Evolutionary conservation across 2,797 vertebrate species (phyloP).

Genomic region (Diceros bicornis): DNA sequence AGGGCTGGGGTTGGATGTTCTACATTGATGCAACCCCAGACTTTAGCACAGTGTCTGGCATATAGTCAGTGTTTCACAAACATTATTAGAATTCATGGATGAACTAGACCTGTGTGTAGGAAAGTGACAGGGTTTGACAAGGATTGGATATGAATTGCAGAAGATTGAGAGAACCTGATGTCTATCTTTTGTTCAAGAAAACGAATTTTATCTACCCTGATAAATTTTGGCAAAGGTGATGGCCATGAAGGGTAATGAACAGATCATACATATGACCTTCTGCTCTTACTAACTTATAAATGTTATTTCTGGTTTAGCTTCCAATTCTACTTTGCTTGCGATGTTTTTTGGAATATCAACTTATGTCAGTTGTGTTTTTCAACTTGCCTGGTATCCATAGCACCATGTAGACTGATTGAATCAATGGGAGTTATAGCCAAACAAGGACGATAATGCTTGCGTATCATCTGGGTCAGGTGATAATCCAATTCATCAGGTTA

Average conservation of each 20-base stretch:
- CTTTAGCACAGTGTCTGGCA: not conserved
- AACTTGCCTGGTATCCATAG: not conserved
- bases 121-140: not conserved
- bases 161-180: not conserved
- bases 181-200: slow-evolving; percentile 30
- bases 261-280: not conserved
- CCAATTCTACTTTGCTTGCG: not conserved
- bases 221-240: not conserved
- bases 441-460: not conserved
- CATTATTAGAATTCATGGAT: not conserved
- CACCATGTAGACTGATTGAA: not conserved
- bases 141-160: not conserved
- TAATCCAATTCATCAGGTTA: not conserved
- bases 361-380: not conserved
- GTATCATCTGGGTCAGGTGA: not conserved
- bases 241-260: not conserved
- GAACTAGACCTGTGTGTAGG: not conserved
- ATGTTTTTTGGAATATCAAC: not conserved
- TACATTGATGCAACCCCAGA: not conserved
- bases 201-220: not conserved
- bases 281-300: not conserved
- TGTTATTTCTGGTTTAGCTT: slow-evolving; percentile 40
- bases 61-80: not conserved
- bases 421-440: not conserved
- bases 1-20: not conserved